Conservation (phyloP, 2,113 vertebrate genomes). For the Megaceryle maxima region DNA sequence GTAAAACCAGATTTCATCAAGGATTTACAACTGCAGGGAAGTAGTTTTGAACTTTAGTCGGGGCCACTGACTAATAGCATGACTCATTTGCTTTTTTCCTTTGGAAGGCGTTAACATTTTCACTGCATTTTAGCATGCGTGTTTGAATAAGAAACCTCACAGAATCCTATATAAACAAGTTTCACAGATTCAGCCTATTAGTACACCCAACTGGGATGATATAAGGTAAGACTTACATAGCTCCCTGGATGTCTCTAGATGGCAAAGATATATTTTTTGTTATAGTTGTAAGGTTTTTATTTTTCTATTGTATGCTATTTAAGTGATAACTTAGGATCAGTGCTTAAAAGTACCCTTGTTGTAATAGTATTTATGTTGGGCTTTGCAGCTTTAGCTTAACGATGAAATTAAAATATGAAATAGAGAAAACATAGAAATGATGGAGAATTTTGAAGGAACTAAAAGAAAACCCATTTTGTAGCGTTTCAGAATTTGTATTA, state of each 20-base stretch:
- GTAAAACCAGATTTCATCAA: neutral
- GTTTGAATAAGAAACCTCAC: neutral
- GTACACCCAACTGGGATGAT: neutral
- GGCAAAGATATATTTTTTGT: neutral
- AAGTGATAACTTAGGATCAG: neutral
- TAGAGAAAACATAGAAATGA: neutral
- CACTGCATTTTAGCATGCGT: neutral
- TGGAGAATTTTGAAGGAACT: neutral
- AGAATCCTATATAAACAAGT: neutral
- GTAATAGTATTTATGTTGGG: neutral
- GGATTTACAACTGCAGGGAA: neutral
- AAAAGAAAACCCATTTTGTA: neutral
- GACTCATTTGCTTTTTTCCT: neutral
- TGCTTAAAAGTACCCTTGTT: neutral
- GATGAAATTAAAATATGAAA: neutral
- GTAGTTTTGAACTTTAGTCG: neutral
- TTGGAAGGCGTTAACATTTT: neutral
- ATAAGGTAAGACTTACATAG: slow-evolving; percentile 18
- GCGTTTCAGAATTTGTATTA: neutral
- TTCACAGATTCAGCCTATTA: neutral
- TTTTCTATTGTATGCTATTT: neutral
- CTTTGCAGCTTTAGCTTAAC: neutral
- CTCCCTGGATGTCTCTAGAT: neutral
- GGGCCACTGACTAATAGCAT: neutral
- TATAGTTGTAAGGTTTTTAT: neutral